These are phyloP conservation scores for Caenorhabditis sinica DNA, from an alignment of 2,888 invertebrate genomes.

Conservation along the genomic window DNA sequence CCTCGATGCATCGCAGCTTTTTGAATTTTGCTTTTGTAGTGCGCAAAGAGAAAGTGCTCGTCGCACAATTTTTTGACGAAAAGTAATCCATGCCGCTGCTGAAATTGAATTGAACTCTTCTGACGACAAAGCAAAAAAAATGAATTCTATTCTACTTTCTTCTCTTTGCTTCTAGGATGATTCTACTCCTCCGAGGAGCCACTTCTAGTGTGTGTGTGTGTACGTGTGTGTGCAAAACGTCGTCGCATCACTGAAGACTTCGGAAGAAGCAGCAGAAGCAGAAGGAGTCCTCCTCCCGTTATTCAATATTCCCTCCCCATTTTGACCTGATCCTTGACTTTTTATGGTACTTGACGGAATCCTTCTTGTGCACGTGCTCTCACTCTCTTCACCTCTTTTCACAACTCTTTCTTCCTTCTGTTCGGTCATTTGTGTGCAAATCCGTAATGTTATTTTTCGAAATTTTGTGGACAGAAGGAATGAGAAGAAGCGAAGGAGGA, in stretches of 20 bases:
- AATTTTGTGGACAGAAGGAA: constrained; percentile 27
- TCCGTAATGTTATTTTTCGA: constrained; percentile 50
- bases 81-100: constrained; percentile 35
- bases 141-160: constrained; percentile 34
- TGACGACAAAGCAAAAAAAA: constrained; percentile 43
- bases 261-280: constrained; percentile 20
- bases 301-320: constrained; percentile 56
- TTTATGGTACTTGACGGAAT: constrained; percentile 62
- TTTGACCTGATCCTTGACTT: constrained; percentile 61
- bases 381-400: constrained; percentile 16
- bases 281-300: constrained; percentile 36
- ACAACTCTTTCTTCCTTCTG: constrained; percentile 22
- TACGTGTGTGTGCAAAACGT: constrained; percentile 47
- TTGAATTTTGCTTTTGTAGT: background rate
- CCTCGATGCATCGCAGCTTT: background rate
- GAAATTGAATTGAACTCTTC: constrained; percentile 60
- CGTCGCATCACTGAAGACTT: constrained; percentile 17
- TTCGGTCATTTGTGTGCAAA: constrained; percentile 60
- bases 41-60: background rate
- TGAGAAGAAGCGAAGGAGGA: too few relatives aligned
- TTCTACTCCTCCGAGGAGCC: constrained; percentile 23
- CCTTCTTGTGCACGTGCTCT: constrained; percentile 48
- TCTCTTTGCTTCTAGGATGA: constrained; percentile 24
- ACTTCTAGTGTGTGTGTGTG: constrained; percentile 31
- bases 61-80: constrained; percentile 24